Evolutionary conservation across 1,140 invertebrate species (phyloP).

Genomic region (Mizuhopecten yessoensis): DNA sequence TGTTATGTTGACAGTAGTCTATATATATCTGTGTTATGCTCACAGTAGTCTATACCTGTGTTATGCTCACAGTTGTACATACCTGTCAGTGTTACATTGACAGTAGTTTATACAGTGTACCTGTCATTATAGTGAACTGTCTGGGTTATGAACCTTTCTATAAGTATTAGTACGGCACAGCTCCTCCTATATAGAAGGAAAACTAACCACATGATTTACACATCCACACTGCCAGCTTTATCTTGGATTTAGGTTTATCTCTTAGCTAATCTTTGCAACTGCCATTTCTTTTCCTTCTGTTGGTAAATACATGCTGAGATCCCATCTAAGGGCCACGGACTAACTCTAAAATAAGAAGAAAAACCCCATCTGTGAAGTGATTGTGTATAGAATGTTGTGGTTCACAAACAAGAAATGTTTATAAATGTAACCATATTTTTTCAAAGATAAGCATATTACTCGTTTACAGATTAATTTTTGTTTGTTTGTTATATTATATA

Average conservation of each 20-base stretch:
- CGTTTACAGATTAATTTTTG: not conserved
- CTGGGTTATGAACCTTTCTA: too few relatives aligned
- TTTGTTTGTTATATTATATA: not conserved
- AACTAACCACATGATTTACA: not conserved
- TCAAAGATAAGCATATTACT: not conserved
- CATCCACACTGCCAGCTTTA: not conserved
- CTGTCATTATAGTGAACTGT: too few relatives aligned
- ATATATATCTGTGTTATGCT: too few relatives aligned
- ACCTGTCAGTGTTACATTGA: too few relatives aligned
- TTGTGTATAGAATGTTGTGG: not conserved
- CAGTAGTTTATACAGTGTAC: too few relatives aligned
- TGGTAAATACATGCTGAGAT: conserved; percentile 16
- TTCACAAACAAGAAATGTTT: too few relatives aligned
- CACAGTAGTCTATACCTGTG: too few relatives aligned
- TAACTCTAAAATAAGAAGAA: not conserved
- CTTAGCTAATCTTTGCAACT: not conserved
- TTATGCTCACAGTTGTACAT: too few relatives aligned
- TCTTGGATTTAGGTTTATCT: conserved; percentile 27
- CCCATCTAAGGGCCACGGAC: not conserved
- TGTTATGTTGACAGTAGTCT: too few relatives aligned
- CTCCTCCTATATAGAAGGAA: too few relatives aligned
- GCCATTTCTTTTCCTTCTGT: conserved; percentile 8
- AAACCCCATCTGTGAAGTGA: not conserved
- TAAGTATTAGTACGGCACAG: too few relatives aligned
- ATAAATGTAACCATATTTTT: not conserved